Evolutionary conservation across 2,113 vertebrate genomes (phyloP).

Genomic region (Uria lomvia): DNA sequence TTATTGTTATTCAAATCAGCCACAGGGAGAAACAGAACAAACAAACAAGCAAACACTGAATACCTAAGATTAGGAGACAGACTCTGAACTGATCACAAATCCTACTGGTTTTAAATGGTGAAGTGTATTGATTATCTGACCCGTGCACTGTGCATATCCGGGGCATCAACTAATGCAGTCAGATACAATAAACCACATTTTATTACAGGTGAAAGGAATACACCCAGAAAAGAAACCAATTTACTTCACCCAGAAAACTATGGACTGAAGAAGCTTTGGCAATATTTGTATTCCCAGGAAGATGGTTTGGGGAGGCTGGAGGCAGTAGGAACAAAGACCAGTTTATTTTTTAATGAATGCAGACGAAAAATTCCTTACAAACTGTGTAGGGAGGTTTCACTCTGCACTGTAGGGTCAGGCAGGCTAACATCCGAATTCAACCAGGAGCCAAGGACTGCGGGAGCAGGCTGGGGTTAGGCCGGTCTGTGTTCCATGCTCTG

Average conservation of each 20-base stretch:
- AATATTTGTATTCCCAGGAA: background rate
- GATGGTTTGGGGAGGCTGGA: background rate
- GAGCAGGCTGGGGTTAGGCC: background rate
- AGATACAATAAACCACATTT: background rate
- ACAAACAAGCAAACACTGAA: background rate
- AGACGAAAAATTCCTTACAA: background rate
- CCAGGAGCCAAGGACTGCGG: background rate
- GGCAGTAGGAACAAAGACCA: background rate
- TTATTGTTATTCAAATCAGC: slow-evolving; percentile 4
- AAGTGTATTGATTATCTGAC: slow-evolving; percentile 30
- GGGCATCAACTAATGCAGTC: slow-evolving; percentile 1
- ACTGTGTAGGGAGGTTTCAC: background rate
- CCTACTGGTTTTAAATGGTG: background rate
- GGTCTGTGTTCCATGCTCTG: background rate
- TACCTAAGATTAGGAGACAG: background rate
- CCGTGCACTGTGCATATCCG: background rate
- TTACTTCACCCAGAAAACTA: background rate
- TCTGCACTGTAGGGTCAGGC: background rate
- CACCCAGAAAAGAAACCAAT: background rate
- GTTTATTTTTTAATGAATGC: background rate
- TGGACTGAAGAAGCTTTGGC: background rate
- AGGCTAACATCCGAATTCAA: background rate
- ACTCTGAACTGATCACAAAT: background rate
- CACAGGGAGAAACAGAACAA: background rate
- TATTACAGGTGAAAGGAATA: background rate